Conservation (phyloP, 2,888 invertebrate species). For the Aspidapion aeneum region DNA sequence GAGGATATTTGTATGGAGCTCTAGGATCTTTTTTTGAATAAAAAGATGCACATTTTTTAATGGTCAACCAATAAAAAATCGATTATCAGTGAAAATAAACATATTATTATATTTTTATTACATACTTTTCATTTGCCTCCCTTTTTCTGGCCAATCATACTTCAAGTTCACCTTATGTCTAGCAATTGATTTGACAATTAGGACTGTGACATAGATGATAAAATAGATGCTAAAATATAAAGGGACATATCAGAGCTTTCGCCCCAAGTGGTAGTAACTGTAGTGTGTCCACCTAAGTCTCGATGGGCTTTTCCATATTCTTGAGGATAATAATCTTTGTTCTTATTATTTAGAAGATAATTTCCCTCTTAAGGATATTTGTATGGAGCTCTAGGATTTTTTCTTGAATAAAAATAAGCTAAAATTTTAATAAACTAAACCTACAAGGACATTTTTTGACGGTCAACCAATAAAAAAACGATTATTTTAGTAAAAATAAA, state of each 20-base stretch:
- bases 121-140: not conserved
- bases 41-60: too few species aligned
- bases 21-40: conserved; percentile 20
- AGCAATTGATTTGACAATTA: conserved; percentile 68
- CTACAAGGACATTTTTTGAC: too few species aligned
- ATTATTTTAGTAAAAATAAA: conserved; percentile 24
- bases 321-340: too few species aligned
- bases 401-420: conserved; percentile 9
- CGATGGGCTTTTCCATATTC: too few species aligned
- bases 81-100: conserved; percentile 25
- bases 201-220: conserved; percentile 65
- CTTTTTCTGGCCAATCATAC: conserved; percentile 39
- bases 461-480: too few species aligned
- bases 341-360: too few species aligned
- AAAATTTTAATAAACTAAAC: too few species aligned
- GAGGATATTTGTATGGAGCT: conserved; percentile 20
- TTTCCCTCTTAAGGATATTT: too few species aligned
- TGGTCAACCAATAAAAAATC: too few species aligned
- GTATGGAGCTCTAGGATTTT: conserved; percentile 21
- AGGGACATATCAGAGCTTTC: conserved; percentile 72
- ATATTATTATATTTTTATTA: too few species aligned
- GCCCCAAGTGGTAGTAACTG: conserved; percentile 72
- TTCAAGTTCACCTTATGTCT: conserved; percentile 68
- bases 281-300: conserved; percentile 57
- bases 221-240: conserved; percentile 71